Conservation (phyloP, 2,113 vertebrate species). For the Euleptes europaea region DNA sequence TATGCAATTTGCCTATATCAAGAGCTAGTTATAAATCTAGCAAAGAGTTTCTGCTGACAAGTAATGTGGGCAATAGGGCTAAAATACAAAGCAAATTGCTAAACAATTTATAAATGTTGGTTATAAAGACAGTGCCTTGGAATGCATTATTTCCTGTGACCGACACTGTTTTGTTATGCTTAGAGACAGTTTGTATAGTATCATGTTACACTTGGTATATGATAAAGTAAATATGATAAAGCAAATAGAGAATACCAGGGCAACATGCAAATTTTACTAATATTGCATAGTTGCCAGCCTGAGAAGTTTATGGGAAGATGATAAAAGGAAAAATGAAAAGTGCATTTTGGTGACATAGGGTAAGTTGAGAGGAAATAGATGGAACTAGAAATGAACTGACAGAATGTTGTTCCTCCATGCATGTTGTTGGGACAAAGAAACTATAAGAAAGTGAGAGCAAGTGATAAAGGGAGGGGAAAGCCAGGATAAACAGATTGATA, state of each 20-base stretch:
- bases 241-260: neutral
- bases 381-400: neutral
- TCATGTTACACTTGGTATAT: neutral
- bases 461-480: neutral
- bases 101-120: neutral
- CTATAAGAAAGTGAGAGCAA: neutral
- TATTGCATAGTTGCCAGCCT: neutral
- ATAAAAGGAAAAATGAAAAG: neutral
- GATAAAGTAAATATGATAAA: too few relatives aligned
- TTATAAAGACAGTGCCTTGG: neutral
- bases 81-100: neutral
- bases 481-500: neutral
- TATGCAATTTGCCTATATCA: neutral
- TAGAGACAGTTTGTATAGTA: neutral
- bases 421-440: neutral
- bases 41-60: neutral
- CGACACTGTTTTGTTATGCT: neutral
- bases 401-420: accelerated
- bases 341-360: neutral
- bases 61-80: neutral
- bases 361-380: neutral
- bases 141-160: neutral
- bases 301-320: neutral
- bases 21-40: neutral
- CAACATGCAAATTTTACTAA: neutral